Evolutionary conservation across 2,888 invertebrate species (phyloP), one percentile per base, ranked within the genome.

Genomic region (Macrostomum cliftonense): DNA sequence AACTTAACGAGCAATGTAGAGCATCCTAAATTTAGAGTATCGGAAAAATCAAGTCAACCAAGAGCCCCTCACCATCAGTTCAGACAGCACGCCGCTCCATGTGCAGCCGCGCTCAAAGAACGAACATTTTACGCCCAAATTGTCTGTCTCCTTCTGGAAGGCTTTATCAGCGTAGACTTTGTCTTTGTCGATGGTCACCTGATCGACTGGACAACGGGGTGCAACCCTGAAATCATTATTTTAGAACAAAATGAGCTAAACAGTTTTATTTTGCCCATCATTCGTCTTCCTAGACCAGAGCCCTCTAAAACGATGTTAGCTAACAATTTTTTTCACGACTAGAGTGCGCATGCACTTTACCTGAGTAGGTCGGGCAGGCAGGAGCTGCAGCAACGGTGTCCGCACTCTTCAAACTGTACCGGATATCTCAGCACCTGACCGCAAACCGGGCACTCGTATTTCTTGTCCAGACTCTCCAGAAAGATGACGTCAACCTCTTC

Each of bases 81-180:
- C 61, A 37, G 55, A 57, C n/a, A 68, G 55, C 11, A 46, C 37
- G 21, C 67, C 67, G 5, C 54, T 51, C 71, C 71, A 71, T 19
- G 53, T 50, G 54, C 71, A 71, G 4, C 68, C 67, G 42, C 56
- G 55, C 17, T 58, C 52, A n/a, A n/a, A n/a, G 47, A 52, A 61
- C n/a, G 61, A 58, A 55, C 70, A 70, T 46, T 61, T 58, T 12
- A 71, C 65, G 1, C 53, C 54, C 12, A 71, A 58, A n/a, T 53
- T 47, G 20, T 67, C 64, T 13, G 67, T 60, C 39, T 61, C 61
- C 43, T 52, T 52, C 53, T 61, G 61, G 47, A 59, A 58, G 1
- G 50, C 53, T 42, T 62, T 61, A 54, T 64, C 62, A 7, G 61
- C 58, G 40, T 54, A 56, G 2, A 46, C 43, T 40, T 53, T 56